These are phyloP conservation scores for Hylaea fasciaria DNA, from an alignment of 2,888 invertebrate species.

Conservation along the genomic window DNA sequence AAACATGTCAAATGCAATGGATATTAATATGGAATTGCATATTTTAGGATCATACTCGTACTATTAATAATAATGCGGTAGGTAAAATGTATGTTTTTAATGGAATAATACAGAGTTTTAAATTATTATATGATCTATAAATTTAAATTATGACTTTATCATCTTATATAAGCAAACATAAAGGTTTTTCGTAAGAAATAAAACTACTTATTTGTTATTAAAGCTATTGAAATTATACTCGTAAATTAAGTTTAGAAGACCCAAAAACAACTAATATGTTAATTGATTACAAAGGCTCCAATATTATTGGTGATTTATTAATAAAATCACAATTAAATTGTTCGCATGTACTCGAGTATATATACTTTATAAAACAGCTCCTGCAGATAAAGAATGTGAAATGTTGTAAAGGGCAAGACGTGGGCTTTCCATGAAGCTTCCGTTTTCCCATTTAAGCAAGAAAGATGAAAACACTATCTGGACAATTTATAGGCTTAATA, in stretches of 20 bases:
- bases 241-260: conserved; percentile 34
- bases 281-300: neutral
- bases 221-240: conserved; percentile 23
- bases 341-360: neutral
- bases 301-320: neutral
- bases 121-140: conserved; percentile 8
- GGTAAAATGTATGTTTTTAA: conserved; percentile 24
- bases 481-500: neutral
- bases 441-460: conserved; percentile 16
- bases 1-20: conserved; percentile 58
- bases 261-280: conserved; percentile 31
- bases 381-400: conserved; percentile 7
- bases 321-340: neutral
- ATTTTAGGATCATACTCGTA: conserved; percentile 32
- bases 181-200: conserved; percentile 21
- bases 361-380: conserved; percentile 2
- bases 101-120: neutral
- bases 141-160: conserved; percentile 38
- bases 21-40: conserved; percentile 47
- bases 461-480: conserved; percentile 2
- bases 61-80: conserved; percentile 19
- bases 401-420: conserved; percentile 16
- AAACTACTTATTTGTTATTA: conserved; percentile 14
- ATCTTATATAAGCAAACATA: conserved; percentile 26
- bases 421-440: conserved; percentile 19